phyloP scores from a whole-genome alignment of 2,113 vertebrate genomes.

The Pseudopipra pipra region DNA sequence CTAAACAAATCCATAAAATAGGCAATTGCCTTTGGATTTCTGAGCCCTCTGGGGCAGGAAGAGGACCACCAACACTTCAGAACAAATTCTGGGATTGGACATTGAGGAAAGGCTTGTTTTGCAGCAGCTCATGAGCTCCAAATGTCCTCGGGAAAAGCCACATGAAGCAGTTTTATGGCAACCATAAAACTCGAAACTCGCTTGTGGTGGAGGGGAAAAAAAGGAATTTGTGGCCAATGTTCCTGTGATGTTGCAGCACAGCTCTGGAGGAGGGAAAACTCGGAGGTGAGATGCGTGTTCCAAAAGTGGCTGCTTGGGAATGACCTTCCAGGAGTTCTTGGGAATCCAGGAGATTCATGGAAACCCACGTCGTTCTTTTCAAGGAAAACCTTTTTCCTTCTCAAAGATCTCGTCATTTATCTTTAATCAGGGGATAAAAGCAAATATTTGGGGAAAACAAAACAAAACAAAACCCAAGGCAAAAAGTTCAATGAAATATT shows the following conservation, averaged over 20 bases:
- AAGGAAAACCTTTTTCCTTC: accelerated
- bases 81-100: not conserved
- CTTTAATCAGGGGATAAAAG: not conserved
- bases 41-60: not conserved
- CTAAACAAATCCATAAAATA: not conserved
- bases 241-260: not conserved
- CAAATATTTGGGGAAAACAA: not conserved
- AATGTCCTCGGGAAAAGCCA: conserved; percentile 24
- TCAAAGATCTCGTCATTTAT: not conserved
- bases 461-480: not conserved
- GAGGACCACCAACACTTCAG: not conserved
- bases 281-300: not conserved
- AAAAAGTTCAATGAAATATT: not conserved
- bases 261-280: not conserved
- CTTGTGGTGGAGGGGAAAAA: not conserved
- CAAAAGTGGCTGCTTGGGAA: not conserved
- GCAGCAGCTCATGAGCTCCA: not conserved
- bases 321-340: not conserved
- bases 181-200: conserved; percentile 18
- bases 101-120: not conserved
- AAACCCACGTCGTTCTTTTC: not conserved
- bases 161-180: conserved; percentile 21
- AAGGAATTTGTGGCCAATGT: not conserved
- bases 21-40: not conserved
- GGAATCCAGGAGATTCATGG: not conserved